Conservation (phyloP, 2,888 invertebrate species). For the Lasioglossum villosulum region DNA sequence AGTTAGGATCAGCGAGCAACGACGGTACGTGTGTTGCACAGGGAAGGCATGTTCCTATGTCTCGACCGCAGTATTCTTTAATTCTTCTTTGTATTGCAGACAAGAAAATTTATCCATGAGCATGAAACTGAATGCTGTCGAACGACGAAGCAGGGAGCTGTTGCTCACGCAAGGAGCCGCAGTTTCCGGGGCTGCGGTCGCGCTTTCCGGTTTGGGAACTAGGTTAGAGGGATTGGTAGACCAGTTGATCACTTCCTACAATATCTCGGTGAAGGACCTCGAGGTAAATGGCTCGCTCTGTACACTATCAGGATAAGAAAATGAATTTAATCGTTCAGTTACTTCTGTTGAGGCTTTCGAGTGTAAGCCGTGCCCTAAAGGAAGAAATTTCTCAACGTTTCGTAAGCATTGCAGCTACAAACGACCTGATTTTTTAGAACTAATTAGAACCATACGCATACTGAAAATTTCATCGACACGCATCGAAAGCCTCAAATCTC, state of each 20-base stretch:
- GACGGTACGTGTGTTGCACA: slow-evolving; percentile 85
- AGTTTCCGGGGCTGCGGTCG: slow-evolving; percentile 89
- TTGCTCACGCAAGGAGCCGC: slow-evolving; percentile 89
- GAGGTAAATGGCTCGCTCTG: too few relatives aligned
- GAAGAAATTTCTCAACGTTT: too few relatives aligned
- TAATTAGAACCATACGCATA: too few relatives aligned
- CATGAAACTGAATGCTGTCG: slow-evolving; percentile 88
- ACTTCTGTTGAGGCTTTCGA: too few relatives aligned
- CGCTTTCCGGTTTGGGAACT: slow-evolving; percentile 89
- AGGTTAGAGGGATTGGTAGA: slow-evolving; percentile 90
- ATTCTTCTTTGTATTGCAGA: slow-evolving; percentile 78
- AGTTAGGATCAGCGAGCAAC: slow-evolving; percentile 92
- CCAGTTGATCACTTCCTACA: slow-evolving; percentile 90
- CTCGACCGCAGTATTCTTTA: not conserved
- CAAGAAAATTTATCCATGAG: slow-evolving; percentile 89
- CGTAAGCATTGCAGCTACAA: too few relatives aligned
- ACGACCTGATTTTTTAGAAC: too few relatives aligned
- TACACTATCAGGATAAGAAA: too few relatives aligned
- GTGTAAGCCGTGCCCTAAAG: too few relatives aligned
- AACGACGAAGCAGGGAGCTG: slow-evolving; percentile 88
- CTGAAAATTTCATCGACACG: too few relatives aligned
- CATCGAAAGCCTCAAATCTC: too few relatives aligned
- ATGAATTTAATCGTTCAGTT: too few relatives aligned
- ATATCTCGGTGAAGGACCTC: slow-evolving; percentile 90
- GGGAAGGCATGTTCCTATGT: not conserved